Base-by-base conservation (phyloP, 1,140 invertebrate genomes). In the Battus philenor region DNA sequence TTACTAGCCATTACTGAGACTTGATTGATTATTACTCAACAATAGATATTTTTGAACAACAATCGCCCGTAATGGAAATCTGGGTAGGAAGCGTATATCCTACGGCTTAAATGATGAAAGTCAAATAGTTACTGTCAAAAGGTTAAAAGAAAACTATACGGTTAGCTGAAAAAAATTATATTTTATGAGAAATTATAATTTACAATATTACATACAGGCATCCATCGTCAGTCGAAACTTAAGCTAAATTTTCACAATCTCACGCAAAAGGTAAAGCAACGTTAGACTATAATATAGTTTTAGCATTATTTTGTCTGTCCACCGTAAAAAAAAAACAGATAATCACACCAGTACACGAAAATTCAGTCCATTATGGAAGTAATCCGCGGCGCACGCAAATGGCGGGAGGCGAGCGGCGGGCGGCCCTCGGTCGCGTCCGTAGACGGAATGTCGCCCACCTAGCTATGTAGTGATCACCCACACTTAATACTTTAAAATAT, bases 131-230 rank as follows among this genome's bases (percentile, higher is more conserved):
- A n/a, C n/a, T n/a, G n/a, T n/a, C n/a, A n/a, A n/a, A n/a, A n/a
- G n/a, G n/a, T n/a, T n/a, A n/a, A n/a, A n/a, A n/a, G n/a, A n/a
- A n/a, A n/a, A n/a, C n/a, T n/a, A 81, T 65, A 50, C 59, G 46
- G 55, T 34, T 87, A 83, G 86, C 86, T 87, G 84, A 87, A 87
- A 87, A 87, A 87, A 87, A 86, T 87, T 86, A 86, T 87, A 87
- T 87, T 87, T 87, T 87, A 86, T 87, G 86, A 87, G 84, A 87
- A 87, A 87, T 87, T 82, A 87, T 87, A 87, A 87, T 87, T 87
- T 87, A 87, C 86, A 87, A 86, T 87, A 87, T 86, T 86, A 86
- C 81, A 81, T 81, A 77, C 83, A 84, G 76, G 77, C 86, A 87
- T 85, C 76, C 86, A 71, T 87, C 84, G 75, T 84, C 86, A 86